Evolutionary conservation across 2,888 invertebrate species (phyloP).

Genomic region (Camponotus fellah): DNA sequence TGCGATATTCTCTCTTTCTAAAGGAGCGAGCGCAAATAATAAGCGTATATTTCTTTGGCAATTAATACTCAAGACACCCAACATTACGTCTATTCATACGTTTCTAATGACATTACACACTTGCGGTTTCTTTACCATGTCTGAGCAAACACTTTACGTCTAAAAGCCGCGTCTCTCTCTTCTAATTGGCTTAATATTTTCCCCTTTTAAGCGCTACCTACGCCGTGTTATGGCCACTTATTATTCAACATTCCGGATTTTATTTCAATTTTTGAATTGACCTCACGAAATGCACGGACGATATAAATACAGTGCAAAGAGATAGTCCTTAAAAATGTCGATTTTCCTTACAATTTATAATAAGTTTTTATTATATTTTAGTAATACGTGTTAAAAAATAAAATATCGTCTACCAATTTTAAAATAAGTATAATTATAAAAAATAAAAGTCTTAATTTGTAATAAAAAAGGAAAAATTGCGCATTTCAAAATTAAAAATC

Average conservation of each 20-base stretch:
- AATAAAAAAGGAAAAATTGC: neutral
- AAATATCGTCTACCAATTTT: neutral
- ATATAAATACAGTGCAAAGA: neutral
- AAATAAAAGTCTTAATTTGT: neutral
- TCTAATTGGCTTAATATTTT: conserved; percentile 47
- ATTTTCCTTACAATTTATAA: neutral
- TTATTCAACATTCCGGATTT: conserved; percentile 31
- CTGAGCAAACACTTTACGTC: conserved; percentile 44
- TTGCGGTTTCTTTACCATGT: conserved; percentile 46
- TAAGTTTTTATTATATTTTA: neutral
- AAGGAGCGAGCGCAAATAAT: neutral
- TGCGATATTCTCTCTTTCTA: conserved; percentile 8
- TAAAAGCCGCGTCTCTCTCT: conserved; percentile 20
- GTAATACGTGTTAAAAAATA: neutral
- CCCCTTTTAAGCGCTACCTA: conserved; percentile 18
- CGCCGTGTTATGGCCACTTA: neutral
- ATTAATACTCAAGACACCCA: conserved; percentile 35
- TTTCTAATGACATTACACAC: conserved; percentile 45
- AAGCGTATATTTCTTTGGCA: conserved; percentile 21
- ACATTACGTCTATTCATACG: conserved; percentile 39
- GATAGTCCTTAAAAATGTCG: neutral
- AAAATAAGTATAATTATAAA: neutral
- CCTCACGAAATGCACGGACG: neutral
- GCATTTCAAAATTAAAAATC: no score
- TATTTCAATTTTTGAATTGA: neutral